Evolutionary conservation across 2,113 vertebrate species (phyloP).

Genomic region (Natator depressus): DNA sequence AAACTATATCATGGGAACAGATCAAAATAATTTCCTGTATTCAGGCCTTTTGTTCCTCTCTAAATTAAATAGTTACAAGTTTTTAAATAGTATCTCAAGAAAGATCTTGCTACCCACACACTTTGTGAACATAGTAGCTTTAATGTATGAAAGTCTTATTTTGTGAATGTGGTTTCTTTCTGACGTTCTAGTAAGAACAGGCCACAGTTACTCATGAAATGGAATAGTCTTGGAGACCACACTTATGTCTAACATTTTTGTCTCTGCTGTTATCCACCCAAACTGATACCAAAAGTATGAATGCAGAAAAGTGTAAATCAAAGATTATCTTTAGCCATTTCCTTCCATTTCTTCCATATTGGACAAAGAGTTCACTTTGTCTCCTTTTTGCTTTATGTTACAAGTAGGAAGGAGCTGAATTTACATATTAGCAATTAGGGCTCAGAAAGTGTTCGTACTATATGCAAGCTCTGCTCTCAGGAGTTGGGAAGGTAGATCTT

Average conservation of each 20-base stretch:
- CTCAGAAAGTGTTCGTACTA: not conserved
- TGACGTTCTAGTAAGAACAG: not conserved
- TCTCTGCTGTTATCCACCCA: not conserved
- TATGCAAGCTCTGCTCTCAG: not conserved
- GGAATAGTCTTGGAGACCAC: not conserved
- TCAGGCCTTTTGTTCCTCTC: not conserved
- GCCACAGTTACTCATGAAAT: not conserved
- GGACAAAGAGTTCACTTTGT: not conserved
- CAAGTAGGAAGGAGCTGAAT: not conserved
- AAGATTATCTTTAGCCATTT: not conserved
- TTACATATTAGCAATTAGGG: not conserved
- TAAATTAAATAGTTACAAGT: not conserved
- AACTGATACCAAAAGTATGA: not conserved
- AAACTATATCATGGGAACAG: not conserved
- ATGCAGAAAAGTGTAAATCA: not conserved
- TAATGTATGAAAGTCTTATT: not conserved
- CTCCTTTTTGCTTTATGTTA: not conserved
- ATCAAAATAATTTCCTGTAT: not conserved
- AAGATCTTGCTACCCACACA: not conserved
- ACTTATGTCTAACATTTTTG: not conserved
- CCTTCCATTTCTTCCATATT: not conserved
- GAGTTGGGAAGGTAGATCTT: not conserved
- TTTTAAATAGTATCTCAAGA: not conserved
- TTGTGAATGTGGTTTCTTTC: constrained; percentile 1
- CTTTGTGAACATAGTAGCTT: not conserved